These are phyloP conservation scores for Anthopleura xanthogrammica DNA, from an alignment of 92 coral and sea anemone species.

Conservation along the genomic window DNA sequence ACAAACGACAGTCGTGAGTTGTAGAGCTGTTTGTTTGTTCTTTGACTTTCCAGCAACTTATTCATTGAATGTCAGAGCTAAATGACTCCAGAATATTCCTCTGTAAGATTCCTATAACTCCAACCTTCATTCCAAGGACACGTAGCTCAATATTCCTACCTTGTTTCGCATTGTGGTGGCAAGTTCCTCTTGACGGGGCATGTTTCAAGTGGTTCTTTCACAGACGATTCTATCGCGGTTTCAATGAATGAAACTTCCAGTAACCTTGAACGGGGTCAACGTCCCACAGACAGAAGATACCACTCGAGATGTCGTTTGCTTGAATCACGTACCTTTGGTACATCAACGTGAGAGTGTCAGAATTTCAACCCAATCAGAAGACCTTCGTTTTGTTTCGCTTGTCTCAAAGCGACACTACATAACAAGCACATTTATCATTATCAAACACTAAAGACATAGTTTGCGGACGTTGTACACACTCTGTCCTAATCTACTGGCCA, in stretches of 20 bases:
- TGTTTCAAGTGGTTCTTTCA: neutral
- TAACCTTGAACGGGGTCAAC: constrained; percentile 31
- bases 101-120: neutral
- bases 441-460: neutral
- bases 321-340: constrained; percentile 2
- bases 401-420: neutral
- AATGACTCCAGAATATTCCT: neutral
- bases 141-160: neutral
- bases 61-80: neutral
- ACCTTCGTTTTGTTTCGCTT: neutral
- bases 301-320: neutral
- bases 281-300: constrained; percentile 6
- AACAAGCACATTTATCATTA: neutral
- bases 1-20: neutral
- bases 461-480: neutral
- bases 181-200: constrained; percentile 26
- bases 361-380: neutral
- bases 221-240: constrained; percentile 22
- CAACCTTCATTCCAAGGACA: neutral
- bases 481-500: neutral
- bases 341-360: neutral
- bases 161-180: constrained; percentile 2
- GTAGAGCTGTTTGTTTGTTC: neutral
- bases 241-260: constrained; percentile 13
- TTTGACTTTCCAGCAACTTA: neutral